Conservation (phyloP, 1,140 invertebrate species). For the Diorhabda elongata region DNA sequence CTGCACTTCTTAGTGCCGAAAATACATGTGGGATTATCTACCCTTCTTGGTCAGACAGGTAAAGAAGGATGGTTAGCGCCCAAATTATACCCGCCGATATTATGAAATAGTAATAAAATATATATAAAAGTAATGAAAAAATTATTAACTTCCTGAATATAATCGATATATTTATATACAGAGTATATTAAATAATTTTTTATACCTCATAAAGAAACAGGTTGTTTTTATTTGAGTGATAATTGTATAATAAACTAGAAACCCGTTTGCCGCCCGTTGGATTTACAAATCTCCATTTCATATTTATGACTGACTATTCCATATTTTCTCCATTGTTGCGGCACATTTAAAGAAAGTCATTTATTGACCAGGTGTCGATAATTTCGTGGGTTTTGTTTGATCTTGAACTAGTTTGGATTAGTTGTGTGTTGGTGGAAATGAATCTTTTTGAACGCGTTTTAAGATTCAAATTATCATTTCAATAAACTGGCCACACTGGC, state of each 20-base stretch:
- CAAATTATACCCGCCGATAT: too few relatives aligned
- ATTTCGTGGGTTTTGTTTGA: slow-evolving; percentile 2
- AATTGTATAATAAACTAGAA: not conserved
- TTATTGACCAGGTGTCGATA: slow-evolving; percentile 2
- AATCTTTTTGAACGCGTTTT: not conserved
- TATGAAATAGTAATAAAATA: too few relatives aligned
- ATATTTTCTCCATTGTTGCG: not conserved
- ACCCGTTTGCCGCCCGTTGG: not conserved
- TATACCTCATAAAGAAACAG: not conserved
- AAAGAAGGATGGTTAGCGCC: too few relatives aligned
- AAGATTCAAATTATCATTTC: not conserved
- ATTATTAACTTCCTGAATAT: too few relatives aligned
- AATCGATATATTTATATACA: too few relatives aligned
- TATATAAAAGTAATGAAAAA: too few relatives aligned
- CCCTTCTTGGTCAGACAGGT: too few relatives aligned
- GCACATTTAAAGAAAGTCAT: not conserved
- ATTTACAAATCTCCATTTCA: not conserved
- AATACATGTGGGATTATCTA: too few relatives aligned
- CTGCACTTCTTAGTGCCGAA: too few relatives aligned
- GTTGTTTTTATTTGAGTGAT: not conserved
- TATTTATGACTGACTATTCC: not conserved
- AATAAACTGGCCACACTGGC: too few relatives aligned
- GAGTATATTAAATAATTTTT: too few relatives aligned
- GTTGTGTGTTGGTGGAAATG: not conserved
- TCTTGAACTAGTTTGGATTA: not conserved